Evolutionary conservation across 1,140 invertebrate genomes (phyloP).

Genomic region (Drosophila nigrodunni): DNA sequence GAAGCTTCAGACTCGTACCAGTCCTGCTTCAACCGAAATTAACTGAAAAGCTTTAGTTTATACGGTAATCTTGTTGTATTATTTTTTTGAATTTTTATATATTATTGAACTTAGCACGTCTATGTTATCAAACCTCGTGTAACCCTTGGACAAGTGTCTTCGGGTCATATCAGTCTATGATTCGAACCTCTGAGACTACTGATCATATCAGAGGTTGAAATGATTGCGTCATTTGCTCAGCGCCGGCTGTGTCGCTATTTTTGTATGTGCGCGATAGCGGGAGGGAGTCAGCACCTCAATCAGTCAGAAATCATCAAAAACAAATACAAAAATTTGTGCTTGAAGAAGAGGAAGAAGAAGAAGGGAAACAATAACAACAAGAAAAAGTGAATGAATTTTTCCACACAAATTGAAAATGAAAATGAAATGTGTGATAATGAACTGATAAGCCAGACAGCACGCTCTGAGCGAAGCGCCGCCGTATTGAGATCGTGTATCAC

Average conservation of each 20-base stretch:
- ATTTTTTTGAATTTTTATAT: constrained; percentile 7
- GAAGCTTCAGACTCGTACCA: too few relatives aligned
- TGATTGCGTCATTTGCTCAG: constrained; percentile 40
- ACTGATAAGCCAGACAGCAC: constrained; percentile 63
- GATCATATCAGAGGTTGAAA: constrained; percentile 22
- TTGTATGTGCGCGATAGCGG: constrained; percentile 49
- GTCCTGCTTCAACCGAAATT: too few relatives aligned
- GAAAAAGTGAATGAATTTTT: constrained; percentile 75
- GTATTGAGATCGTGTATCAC: constrained; percentile 65
- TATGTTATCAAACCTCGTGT: constrained; percentile 2
- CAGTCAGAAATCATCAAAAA: constrained; percentile 67
- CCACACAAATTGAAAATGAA: constrained; percentile 73
- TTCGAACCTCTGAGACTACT: constrained; percentile 12
- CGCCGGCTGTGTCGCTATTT: constrained; percentile 43
- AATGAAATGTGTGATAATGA: constrained; percentile 69
- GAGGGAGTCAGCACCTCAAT: constrained; percentile 68
- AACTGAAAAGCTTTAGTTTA: too few relatives aligned
- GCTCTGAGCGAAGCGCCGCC: constrained; percentile 53
- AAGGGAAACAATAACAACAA: constrained; percentile 13
- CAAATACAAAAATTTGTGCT: constrained; percentile 53
- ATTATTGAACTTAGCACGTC: neutral
- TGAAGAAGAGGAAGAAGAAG: constrained; percentile 15
- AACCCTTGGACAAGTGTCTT: constrained; percentile 27
- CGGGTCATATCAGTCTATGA: constrained; percentile 6
- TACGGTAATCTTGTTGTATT: neutral